Evolutionary conservation across 2,888 invertebrate genomes (phyloP), one percentile per base, ranked within the genome.

Genomic region (Hypena proboscidalis): DNA sequence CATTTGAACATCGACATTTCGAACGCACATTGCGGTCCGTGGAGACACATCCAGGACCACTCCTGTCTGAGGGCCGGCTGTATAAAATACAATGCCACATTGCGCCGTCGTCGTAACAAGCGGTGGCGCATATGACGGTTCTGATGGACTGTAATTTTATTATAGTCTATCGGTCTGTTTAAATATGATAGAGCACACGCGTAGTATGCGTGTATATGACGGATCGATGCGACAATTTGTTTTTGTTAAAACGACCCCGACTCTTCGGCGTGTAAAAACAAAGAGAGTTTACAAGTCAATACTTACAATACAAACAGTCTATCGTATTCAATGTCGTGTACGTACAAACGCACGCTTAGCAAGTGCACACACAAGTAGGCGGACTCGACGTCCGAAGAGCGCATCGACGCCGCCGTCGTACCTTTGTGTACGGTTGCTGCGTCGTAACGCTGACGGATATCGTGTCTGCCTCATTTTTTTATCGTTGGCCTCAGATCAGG

Each of bases 1-100:
- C 91, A 88, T 65, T 60, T 87, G 87, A 94, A 86, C 92, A 92
- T 92, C 90, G 92, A 92, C 87, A 85, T 85, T 92, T 92, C 83
- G 92, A 92, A 92, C 92, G 92, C 92, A 92, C 80, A 92, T 92
- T 86, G 92, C 91, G 87, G 87, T 86, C 82, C 79, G 74, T 77
- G 86, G n/a, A 80, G 66, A 81, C 76, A 73, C 75, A 74, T 83
- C 67, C 67, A 74, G 84, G 86, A 84, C 85, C 83, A 88, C 84
- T 80, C 79, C 83, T 86, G 85, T 80, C 83, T 83, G 85, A 87
- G 85, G 83, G 85, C 86, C 83, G 85, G 74, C 68, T 70, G 73
- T 37, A 63, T n/a, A 47, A 50, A 57, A 45, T 42, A 42, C 45
- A 31, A 9, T n/a, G 25, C 48, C 31, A 69, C 68, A 69, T 50